Conservation (phyloP, 2,888 invertebrate species). For the Clivina fossor region DNA sequence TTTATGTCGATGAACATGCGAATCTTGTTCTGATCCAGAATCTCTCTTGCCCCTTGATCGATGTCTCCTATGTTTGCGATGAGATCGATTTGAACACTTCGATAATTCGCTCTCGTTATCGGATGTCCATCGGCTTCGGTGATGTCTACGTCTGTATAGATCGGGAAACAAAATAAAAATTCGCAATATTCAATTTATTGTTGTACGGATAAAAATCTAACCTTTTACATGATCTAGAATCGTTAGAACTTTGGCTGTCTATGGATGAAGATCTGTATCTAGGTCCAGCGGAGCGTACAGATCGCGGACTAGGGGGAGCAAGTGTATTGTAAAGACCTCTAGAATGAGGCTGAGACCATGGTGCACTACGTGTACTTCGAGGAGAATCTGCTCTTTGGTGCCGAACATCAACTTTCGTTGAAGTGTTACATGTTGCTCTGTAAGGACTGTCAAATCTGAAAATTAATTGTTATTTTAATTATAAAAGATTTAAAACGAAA, state of each 20-base stretch:
- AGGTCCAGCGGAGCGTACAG: conserved; percentile 70
- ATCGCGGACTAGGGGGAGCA: conserved; percentile 71
- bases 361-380: conserved; percentile 81
- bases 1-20: conserved; percentile 47
- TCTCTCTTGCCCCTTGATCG: conserved; percentile 75
- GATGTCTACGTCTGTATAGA: conserved; percentile 63
- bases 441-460: conserved; percentile 56
- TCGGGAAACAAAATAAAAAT: conserved; percentile 4
- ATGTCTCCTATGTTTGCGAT: conserved; percentile 72
- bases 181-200: background rate
- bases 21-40: conserved; percentile 73
- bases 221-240: conserved; percentile 77
- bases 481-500: too few relatives aligned
- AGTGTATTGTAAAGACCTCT: conserved; percentile 69
- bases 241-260: conserved; percentile 88
- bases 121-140: conserved; percentile 79
- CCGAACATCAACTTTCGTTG: conserved; percentile 51
- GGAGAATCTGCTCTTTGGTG: conserved; percentile 66
- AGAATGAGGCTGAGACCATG: conserved; percentile 70
- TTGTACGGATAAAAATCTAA: too few relatives aligned
- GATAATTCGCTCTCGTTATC: conserved; percentile 91
- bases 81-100: conserved; percentile 79
- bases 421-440: conserved; percentile 57
- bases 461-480: too few relatives aligned
- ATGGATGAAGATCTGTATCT: conserved; percentile 77